Percentiles rank a stretch among this genome's conserved stretches.
Evolutionary conservation across 2,113 vertebrate genomes (phyloP).

Genomic region (Patagioenas fasciata): DNA sequence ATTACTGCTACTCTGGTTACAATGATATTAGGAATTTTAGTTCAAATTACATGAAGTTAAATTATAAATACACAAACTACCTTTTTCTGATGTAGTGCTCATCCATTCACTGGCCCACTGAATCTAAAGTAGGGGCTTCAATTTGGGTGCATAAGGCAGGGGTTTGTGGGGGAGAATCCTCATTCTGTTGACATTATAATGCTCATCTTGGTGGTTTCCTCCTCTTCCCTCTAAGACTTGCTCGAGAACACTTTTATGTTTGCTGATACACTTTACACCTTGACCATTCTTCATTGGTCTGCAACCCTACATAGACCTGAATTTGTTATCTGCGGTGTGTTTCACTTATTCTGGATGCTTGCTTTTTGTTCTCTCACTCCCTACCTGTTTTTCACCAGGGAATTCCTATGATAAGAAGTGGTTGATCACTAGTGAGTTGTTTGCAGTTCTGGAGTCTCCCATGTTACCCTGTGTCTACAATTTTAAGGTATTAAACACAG

Average conservation of each 20-base stretch:
- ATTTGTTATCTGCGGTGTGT: neutral
- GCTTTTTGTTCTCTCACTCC: neutral
- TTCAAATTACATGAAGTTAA: neutral
- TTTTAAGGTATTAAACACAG: neutral
- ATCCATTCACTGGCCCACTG: neutral
- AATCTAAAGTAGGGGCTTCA: neutral
- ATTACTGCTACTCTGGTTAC: neutral
- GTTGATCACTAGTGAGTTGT: neutral
- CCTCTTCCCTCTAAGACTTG: neutral
- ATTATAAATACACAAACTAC: neutral
- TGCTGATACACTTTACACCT: neutral
- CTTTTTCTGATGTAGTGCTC: neutral
- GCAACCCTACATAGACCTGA: neutral
- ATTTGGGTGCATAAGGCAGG: neutral
- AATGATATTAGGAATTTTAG: neutral
- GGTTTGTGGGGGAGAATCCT: accelerated
- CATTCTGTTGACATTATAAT: neutral
- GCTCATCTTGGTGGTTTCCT: neutral
- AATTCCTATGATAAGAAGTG: neutral
- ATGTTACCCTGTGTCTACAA: neutral
- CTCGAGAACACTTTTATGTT: neutral
- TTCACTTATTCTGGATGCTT: neutral
- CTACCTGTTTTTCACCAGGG: neutral
- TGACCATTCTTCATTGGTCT: neutral
- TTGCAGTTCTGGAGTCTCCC: neutral